Conservation (phyloP, 2,797 vertebrate species). For the Sphenopsis melanotis region DNA sequence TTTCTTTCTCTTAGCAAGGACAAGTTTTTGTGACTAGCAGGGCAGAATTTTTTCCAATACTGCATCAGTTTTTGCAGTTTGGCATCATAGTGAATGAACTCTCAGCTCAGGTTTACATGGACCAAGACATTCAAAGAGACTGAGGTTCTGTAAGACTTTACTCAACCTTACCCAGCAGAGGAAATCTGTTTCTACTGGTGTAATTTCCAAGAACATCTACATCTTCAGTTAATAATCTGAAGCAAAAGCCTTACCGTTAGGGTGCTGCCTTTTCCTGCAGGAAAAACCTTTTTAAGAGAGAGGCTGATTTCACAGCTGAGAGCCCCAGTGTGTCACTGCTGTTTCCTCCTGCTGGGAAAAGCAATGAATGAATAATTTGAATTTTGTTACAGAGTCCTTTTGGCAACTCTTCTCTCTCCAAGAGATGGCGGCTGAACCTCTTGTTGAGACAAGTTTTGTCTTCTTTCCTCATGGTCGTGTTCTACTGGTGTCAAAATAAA, state of each 20-base stretch:
- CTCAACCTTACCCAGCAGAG: not conserved
- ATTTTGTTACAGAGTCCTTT: not conserved
- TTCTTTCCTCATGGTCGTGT: not conserved
- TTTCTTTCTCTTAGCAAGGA: not conserved
- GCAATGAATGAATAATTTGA: not conserved
- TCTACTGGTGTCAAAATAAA: not conserved
- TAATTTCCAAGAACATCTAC: not conserved
- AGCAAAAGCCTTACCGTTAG: not conserved
- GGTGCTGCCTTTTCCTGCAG: not conserved
- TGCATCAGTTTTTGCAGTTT: not conserved
- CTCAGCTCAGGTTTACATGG: not conserved
- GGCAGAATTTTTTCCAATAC: not conserved
- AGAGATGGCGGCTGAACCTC: not conserved
- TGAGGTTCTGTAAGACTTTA: not conserved
- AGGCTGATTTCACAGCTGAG: not conserved
- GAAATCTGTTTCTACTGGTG: not conserved
- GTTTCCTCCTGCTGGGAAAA: not conserved
- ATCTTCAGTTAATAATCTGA: not conserved
- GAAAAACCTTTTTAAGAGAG: not conserved
- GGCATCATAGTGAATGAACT: not conserved
- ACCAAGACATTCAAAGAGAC: not conserved
- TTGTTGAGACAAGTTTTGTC: not conserved
- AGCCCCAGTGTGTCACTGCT: not conserved
- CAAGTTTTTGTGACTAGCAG: not conserved
- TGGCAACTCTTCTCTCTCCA: not conserved